A percentile compares a stretch with the other conserved stretches of the same genome.
Conservation (phyloP, 2,888 invertebrate species). For the Cosmopolites sordidus region DNA sequence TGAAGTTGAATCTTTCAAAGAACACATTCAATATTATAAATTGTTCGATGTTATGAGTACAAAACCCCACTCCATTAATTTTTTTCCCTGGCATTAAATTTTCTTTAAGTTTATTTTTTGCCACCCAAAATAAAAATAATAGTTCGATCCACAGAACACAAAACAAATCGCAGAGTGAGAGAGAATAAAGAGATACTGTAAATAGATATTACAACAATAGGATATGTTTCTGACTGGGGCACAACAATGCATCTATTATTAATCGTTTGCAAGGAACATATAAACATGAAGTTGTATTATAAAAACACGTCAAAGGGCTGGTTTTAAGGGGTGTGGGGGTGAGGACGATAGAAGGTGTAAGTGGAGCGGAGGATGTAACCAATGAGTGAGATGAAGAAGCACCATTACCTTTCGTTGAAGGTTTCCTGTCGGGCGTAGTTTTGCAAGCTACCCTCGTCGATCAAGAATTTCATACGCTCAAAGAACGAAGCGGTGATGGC, state of each 20-base stretch:
- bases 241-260: constrained; percentile 66
- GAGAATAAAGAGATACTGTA: constrained; percentile 30
- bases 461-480: constrained; percentile 96
- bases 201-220: constrained; percentile 44
- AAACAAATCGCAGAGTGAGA: too few species aligned
- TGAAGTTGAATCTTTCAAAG: too few species aligned
- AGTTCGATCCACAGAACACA: too few species aligned
- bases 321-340: background rate
- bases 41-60: too few species aligned
- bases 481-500: constrained; percentile 97
- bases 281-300: constrained; percentile 27
- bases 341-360: background rate
- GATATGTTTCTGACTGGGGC: constrained; percentile 62
- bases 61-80: too few species aligned
- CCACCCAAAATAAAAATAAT: too few species aligned
- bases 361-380: background rate
- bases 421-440: constrained; percentile 93
- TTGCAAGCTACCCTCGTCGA: constrained; percentile 96
- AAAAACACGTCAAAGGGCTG: constrained; percentile 7
- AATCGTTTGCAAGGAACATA: constrained; percentile 33
- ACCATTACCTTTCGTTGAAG: constrained; percentile 90
- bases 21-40: too few species aligned
- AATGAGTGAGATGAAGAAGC: background rate
- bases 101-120: too few species aligned
- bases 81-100: too few species aligned